phyloP scores from a whole-genome alignment of 2,888 invertebrate species.

The Heliothis peltigera region DNA sequence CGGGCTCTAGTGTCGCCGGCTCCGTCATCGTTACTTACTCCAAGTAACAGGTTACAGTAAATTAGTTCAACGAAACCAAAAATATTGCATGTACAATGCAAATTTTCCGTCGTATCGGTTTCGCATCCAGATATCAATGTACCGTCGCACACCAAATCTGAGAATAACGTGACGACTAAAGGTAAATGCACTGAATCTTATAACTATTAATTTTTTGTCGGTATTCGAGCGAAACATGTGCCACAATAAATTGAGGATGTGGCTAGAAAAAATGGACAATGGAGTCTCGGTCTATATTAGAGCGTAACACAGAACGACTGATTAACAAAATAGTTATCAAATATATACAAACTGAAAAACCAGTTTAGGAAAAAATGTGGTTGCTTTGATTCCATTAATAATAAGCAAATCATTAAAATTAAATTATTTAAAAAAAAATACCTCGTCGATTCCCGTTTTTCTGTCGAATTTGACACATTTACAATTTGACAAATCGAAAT shows the following conservation, averaged over 20 bases:
- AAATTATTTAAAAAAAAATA: constrained; percentile 26
- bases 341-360: constrained; percentile 20
- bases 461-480: constrained; percentile 59
- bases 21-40: constrained; percentile 71
- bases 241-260: constrained; percentile 88
- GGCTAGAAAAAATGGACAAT: constrained; percentile 88
- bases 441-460: constrained; percentile 63
- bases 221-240: constrained; percentile 87
- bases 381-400: background rate
- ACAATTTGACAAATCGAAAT: constrained; percentile 6
- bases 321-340: constrained; percentile 9
- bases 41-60: constrained; percentile 43
- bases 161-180: constrained; percentile 69
- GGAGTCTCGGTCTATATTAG: constrained; percentile 68
- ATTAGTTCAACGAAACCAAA: constrained; percentile 54
- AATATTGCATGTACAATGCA: constrained; percentile 63
- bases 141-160: constrained; percentile 67
- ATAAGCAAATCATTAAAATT: background rate
- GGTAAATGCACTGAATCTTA: constrained; percentile 76
- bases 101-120: constrained; percentile 47
- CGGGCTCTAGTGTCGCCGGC: constrained; percentile 71
- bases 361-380: background rate
- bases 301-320: constrained; percentile 10
- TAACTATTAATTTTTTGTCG: constrained; percentile 81
- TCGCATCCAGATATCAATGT: constrained; percentile 65